Percentiles rank a stretch among this genome's conserved stretches.
These are phyloP conservation scores for Phaedon cochleariae DNA, from an alignment of 2,888 invertebrate species.

Conservation along the genomic window DNA sequence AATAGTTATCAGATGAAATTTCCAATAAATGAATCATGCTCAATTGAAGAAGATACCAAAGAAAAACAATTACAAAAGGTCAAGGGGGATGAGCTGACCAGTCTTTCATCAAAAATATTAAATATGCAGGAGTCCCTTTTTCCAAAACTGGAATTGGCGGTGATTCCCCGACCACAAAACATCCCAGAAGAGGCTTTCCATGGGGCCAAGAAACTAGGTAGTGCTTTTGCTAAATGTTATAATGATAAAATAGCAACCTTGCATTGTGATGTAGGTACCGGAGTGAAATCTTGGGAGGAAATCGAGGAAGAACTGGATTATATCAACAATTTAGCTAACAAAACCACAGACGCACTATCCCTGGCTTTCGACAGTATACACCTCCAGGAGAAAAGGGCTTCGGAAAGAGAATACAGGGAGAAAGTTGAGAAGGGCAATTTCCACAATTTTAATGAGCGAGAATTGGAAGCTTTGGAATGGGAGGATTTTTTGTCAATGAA, in stretches of 20 bases:
- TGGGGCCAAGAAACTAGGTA: not conserved
- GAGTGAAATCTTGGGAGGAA: not conserved
- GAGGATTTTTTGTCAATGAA: not conserved
- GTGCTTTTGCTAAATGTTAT: not conserved
- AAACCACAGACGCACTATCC: not conserved
- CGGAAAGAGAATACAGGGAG: not conserved
- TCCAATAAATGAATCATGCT: no score
- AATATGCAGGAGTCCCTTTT: not conserved
- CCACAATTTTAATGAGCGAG: not conserved
- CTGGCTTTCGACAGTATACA: not conserved
- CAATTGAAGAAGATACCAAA: no score
- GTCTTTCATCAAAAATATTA: not conserved
- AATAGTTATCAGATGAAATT: no score
- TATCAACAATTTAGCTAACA: not conserved
- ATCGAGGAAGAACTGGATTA: not conserved
- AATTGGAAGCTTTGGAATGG: not conserved
- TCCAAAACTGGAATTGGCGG: not conserved
- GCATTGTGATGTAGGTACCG: not conserved
- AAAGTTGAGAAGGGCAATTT: not conserved
- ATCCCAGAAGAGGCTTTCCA: not conserved
- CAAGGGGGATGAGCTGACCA: not conserved
- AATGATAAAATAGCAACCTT: not conserved
- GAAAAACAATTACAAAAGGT: no score
- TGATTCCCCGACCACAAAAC: not conserved
- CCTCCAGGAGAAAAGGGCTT: not conserved